These are phyloP conservation scores for Acholoe squamosa DNA, from an alignment of 2,888 invertebrate species.

Conservation along the genomic window DNA sequence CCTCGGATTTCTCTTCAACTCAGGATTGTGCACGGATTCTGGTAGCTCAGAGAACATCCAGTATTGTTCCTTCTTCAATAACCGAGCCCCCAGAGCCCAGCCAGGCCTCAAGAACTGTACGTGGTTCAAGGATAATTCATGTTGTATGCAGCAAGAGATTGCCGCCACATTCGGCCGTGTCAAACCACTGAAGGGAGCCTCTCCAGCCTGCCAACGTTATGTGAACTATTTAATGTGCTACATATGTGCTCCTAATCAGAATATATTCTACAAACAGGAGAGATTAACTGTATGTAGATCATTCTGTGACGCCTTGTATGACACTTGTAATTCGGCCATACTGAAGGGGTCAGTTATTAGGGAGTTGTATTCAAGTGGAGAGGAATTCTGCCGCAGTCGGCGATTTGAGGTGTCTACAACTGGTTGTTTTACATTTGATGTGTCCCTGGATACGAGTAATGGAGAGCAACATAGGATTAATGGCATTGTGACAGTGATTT, in stretches of 20 bases:
- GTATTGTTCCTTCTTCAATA: slow-evolving; percentile 83
- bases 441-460: slow-evolving; percentile 56
- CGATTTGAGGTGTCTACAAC: slow-evolving; percentile 79
- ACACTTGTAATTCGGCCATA: slow-evolving; percentile 81
- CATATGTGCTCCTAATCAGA: slow-evolving; percentile 83
- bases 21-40: not conserved
- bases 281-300: slow-evolving; percentile 81
- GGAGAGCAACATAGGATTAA: not conserved
- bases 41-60: slow-evolving; percentile 51
- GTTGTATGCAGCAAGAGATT: slow-evolving; percentile 83
- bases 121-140: slow-evolving; percentile 82
- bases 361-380: slow-evolving; percentile 79
- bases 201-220: slow-evolving; percentile 81
- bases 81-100: slow-evolving; percentile 82
- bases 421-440: slow-evolving; percentile 78
- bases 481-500: not conserved
- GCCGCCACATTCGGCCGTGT: slow-evolving; percentile 82
- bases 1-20: not conserved
- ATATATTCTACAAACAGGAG: slow-evolving; percentile 80
- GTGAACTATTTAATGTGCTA: slow-evolving; percentile 84
- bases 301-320: slow-evolving; percentile 82
- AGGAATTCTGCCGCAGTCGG: slow-evolving; percentile 80
- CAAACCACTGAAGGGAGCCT: slow-evolving; percentile 82
- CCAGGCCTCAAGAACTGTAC: slow-evolving; percentile 83
- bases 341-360: slow-evolving; percentile 82